Evolutionary conservation across 2,888 invertebrate genomes (phyloP).

Genomic region (Nezara viridula): DNA sequence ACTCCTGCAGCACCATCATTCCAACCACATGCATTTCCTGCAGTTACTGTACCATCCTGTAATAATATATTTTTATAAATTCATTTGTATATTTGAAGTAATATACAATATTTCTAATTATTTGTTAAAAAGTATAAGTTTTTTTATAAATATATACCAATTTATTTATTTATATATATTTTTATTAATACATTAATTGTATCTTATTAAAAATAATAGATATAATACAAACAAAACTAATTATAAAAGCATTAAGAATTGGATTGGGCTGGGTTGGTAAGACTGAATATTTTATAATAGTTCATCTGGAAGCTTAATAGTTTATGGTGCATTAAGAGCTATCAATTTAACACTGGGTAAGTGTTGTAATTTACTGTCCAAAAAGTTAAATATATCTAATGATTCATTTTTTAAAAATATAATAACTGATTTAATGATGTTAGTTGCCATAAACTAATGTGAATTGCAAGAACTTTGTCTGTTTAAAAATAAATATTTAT

Average conservation of each 20-base stretch:
- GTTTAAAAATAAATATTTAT: neutral
- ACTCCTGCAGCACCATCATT: slow-evolving; percentile 93
- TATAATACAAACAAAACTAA: slow-evolving; percentile 33
- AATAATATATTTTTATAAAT: slow-evolving; percentile 62
- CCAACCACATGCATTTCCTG: slow-evolving; percentile 84
- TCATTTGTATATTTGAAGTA: neutral
- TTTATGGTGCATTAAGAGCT: neutral
- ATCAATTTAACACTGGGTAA: neutral
- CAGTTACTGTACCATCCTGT: slow-evolving; percentile 79
- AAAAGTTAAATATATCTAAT: neutral
- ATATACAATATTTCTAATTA: neutral
- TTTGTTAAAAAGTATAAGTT: too few relatives aligned
- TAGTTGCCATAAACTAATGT: neutral
- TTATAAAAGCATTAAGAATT: neutral
- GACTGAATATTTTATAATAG: neutral
- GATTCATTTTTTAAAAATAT: too few relatives aligned
- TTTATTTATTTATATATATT: too few relatives aligned
- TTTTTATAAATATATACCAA: too few relatives aligned
- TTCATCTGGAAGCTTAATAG: neutral
- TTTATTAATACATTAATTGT: slow-evolving; percentile 35
- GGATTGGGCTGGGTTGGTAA: neutral
- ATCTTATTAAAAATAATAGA: slow-evolving; percentile 41
- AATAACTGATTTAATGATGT: neutral
- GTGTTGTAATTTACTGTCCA: neutral
- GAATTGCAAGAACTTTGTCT: neutral